Conservation (phyloP, 2,797 vertebrate genomes). For the Echeneis naucrates region DNA sequence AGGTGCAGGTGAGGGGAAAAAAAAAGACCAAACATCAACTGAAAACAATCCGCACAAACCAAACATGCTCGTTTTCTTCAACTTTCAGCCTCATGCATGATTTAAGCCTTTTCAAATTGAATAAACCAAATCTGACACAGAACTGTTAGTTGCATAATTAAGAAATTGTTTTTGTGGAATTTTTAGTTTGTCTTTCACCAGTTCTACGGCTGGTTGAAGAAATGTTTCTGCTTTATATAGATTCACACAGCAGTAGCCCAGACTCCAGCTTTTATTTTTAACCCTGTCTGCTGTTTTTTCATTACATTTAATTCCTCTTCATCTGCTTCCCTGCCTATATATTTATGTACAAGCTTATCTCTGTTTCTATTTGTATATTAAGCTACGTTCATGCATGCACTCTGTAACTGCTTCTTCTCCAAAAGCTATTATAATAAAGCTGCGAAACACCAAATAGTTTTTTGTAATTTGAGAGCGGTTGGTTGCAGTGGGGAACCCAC, state of each 20-base stretch:
- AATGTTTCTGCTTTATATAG: slow-evolving; percentile 1
- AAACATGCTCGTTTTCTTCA: background rate
- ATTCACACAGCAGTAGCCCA: background rate
- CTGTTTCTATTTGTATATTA: background rate
- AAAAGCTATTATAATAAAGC: background rate
- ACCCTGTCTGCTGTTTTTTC: background rate
- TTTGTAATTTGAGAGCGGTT: background rate
- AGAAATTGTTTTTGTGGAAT: slow-evolving; percentile 23
- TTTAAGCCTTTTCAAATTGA: slow-evolving; percentile 18
- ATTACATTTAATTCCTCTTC: background rate
- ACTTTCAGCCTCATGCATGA: slow-evolving; percentile 22
- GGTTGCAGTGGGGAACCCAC: background rate
- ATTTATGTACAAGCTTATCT: slow-evolving; percentile 18
- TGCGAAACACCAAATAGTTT: background rate
- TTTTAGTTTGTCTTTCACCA: background rate
- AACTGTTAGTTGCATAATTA: slow-evolving; percentile 20
- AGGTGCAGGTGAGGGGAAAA: background rate
- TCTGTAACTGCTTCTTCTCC: background rate
- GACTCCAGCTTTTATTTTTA: slow-evolving; percentile 5
- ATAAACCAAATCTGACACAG: slow-evolving; percentile 29
- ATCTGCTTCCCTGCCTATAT: slow-evolving; percentile 29
- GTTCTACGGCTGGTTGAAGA: slow-evolving; percentile 2
- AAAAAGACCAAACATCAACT: background rate
- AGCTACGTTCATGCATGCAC: background rate
- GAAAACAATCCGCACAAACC: background rate